phyloP scores from a whole-genome alignment of 2,888 invertebrate species.

The Opisthograptis luteolata region DNA sequence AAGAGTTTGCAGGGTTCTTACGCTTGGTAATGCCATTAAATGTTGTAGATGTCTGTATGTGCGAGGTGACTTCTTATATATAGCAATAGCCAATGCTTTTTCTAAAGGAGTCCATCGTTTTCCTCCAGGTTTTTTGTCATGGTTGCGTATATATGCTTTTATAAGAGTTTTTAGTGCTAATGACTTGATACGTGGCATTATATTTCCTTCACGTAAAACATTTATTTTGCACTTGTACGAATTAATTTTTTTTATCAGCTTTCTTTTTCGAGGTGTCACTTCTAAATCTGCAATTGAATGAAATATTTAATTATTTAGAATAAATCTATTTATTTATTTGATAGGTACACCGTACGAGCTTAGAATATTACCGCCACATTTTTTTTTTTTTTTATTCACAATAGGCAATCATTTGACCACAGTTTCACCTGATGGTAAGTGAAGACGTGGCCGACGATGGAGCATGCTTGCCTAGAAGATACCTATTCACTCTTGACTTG shows the following conservation, averaged over 20 bases:
- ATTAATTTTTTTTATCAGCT: too few species aligned
- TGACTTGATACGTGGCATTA: constrained; percentile 6
- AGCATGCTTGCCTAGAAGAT: too few species aligned
- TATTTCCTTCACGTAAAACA: neutral
- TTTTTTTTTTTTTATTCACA: too few species aligned
- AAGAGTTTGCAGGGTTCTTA: neutral
- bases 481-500: too few species aligned
- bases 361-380: too few species aligned
- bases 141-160: constrained; percentile 4
- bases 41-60: neutral
- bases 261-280: neutral
- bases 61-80: neutral
- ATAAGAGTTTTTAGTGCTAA: constrained; percentile 2
- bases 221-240: neutral
- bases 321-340: too few species aligned
- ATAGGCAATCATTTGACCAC: too few species aligned
- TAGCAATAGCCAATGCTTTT: constrained; percentile 4
- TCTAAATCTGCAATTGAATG: neutral
- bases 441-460: too few species aligned
- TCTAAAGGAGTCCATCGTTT: constrained; percentile 1
- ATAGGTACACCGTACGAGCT: too few species aligned
- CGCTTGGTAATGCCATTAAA: neutral
- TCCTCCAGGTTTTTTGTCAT: neutral
- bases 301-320: neutral
- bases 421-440: too few species aligned